Percentiles rank a stretch among this genome's conserved stretches.
These are phyloP conservation scores for Heterodera carotae DNA, from an alignment of 1,140 invertebrate genomes.

Conservation along the genomic window DNA sequence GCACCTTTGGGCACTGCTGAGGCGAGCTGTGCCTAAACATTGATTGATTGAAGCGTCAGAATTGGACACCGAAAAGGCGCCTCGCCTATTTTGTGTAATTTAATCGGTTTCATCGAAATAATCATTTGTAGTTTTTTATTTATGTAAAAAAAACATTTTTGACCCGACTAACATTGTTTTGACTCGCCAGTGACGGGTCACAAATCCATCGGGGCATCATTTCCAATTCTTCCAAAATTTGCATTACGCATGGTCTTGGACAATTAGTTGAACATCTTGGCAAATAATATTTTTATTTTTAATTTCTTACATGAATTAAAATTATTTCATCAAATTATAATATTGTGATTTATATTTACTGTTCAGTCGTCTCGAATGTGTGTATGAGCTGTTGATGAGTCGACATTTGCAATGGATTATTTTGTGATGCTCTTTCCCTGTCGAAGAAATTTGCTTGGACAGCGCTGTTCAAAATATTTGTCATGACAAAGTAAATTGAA, in stretches of 20 bases:
- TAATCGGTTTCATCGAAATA: conserved; percentile 8
- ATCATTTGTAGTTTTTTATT: too few species aligned
- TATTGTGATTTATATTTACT: not conserved
- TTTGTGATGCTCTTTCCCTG: not conserved
- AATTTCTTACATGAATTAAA: not conserved
- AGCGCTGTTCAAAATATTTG: not conserved
- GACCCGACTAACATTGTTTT: not conserved
- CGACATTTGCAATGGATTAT: not conserved
- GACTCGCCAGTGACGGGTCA: conserved; percentile 1
- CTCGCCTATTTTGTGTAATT: too few species aligned
- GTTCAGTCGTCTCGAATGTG: not conserved
- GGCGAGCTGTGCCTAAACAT: not conserved
- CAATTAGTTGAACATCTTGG: conserved; percentile 27
- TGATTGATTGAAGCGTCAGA: too few species aligned
- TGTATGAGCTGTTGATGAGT: not conserved
- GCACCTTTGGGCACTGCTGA: not conserved
- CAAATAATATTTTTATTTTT: too few species aligned
- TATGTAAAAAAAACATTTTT: too few species aligned
- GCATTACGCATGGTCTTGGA: conserved; percentile 31
- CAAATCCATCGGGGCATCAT: conserved; percentile 48
- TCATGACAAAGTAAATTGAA: not conserved
- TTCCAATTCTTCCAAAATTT: conserved; percentile 34
- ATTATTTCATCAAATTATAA: not conserved
- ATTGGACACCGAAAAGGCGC: too few species aligned
- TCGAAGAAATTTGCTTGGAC: not conserved